Conservation (phyloP, 2,888 invertebrate species). For the Ptychoptera albimana region DNA sequence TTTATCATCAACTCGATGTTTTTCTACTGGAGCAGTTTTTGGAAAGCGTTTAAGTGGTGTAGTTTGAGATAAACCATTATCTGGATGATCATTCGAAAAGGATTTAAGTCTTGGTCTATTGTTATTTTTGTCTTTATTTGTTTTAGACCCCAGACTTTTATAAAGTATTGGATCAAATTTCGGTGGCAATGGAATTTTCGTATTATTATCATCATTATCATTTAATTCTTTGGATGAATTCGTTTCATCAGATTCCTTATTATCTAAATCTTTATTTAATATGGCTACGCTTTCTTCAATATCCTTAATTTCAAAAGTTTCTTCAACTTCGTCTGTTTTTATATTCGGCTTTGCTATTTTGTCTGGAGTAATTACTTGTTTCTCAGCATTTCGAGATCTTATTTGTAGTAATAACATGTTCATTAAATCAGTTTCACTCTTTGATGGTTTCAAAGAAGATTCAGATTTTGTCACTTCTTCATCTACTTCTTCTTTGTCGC, state of each 20-base stretch:
- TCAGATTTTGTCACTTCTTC: too few species aligned
- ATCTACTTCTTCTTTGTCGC: neutral
- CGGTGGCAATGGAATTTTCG: constrained; percentile 21
- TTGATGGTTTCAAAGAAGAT: constrained; percentile 18
- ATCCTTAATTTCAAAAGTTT: too few species aligned
- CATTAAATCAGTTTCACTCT: constrained; percentile 21
- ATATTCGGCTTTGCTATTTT: too few species aligned
- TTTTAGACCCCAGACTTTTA: constrained; percentile 18
- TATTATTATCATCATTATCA: neutral
- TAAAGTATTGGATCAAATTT: constrained; percentile 26
- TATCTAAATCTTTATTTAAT: constrained; percentile 1
- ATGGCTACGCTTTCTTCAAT: constrained; percentile 5
- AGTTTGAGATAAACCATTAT: too few species aligned
- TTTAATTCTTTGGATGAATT: neutral
- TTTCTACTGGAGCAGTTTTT: too few species aligned
- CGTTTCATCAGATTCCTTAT: neutral
- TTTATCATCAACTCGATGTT: neutral
- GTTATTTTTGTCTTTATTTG: too few species aligned
- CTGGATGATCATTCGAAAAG: too few species aligned
- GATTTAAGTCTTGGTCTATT: too few species aligned
- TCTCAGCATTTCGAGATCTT: neutral
- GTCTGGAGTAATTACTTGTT: neutral
- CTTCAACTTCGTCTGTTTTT: too few species aligned
- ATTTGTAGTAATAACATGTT: neutral
- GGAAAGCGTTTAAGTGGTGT: too few species aligned